These are phyloP conservation scores for Scaptomyza polygonia DNA, from an alignment of 2,888 invertebrate species.

Conservation along the genomic window DNA sequence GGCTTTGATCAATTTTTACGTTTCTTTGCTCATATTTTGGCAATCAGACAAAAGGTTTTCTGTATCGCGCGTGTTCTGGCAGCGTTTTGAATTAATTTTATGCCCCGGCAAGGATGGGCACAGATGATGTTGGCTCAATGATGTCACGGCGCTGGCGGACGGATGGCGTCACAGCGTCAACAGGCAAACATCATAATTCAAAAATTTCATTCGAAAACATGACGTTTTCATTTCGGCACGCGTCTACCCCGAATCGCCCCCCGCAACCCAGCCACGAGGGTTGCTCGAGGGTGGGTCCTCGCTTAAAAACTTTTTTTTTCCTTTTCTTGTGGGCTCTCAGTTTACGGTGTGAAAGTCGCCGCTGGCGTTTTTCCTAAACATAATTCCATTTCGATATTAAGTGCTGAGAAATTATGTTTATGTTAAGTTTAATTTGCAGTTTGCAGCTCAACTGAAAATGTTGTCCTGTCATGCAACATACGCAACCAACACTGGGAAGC, in stretches of 20 bases:
- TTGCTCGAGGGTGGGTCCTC: conserved; percentile 43
- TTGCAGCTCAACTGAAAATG: conserved; percentile 41
- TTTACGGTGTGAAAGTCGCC: conserved; percentile 66
- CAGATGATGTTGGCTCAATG: conserved; percentile 42
- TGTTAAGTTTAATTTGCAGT: conserved; percentile 73
- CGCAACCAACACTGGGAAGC: conserved; percentile 28
- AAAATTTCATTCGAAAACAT: conserved; percentile 79
- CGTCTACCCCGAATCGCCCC: conserved; percentile 26
- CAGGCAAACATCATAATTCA: conserved; percentile 77
- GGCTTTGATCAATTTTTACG: conserved; percentile 66
- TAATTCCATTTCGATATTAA: conserved; percentile 69
- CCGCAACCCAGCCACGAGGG: neutral
- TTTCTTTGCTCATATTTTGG: conserved; percentile 56
- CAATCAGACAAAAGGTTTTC: conserved; percentile 66
- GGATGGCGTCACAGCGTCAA: conserved; percentile 54
- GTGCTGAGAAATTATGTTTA: conserved; percentile 74
- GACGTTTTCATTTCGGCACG: conserved; percentile 77
- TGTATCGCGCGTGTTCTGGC: conserved; percentile 70
- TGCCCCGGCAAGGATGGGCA: conserved; percentile 52
- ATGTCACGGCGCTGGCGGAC: conserved; percentile 22
- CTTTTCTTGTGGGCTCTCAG: conserved; percentile 14
- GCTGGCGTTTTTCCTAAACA: conserved; percentile 61
- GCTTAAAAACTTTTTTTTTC: conserved; percentile 27
- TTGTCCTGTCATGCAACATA: conserved; percentile 57
- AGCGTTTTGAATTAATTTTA: conserved; percentile 81